Conservation (phyloP, 2,113 vertebrate genomes). For the Myanophis thanlyinensis region DNA sequence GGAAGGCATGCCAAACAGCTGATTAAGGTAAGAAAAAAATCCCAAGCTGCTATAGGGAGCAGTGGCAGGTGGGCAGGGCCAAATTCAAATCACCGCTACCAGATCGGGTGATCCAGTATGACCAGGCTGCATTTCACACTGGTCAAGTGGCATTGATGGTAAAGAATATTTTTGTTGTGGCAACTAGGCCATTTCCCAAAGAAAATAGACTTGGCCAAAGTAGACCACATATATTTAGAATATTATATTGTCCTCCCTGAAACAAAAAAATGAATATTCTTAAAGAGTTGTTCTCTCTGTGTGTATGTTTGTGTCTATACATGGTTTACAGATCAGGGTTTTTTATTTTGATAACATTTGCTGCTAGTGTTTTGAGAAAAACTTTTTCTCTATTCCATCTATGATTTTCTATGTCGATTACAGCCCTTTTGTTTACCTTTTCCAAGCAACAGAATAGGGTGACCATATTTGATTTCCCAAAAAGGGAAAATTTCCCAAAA, state of each 20-base stretch:
- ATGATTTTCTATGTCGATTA: background rate
- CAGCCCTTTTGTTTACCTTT: background rate
- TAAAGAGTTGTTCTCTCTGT: background rate
- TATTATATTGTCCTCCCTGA: background rate
- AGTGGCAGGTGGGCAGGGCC: no score
- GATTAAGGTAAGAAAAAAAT: no score
- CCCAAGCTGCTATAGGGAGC: no score
- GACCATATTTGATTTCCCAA: no score
- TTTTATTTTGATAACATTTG: background rate
- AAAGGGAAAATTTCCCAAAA: no score
- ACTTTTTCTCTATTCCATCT: background rate
- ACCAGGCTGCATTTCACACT: no score
- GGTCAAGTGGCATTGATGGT: no score
- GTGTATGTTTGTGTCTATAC: background rate
- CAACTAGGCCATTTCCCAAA: no score
- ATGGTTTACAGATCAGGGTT: background rate
- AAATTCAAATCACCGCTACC: no score
- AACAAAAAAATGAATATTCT: background rate
- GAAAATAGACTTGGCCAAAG: background rate
- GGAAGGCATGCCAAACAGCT: no score
- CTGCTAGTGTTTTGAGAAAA: background rate
- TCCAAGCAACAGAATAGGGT: background rate
- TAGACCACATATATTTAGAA: background rate
- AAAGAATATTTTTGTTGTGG: background rate
- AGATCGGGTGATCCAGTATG: no score